Percentiles rank a stretch among this genome's conserved stretches.
Evolutionary conservation across 2,113 vertebrate genomes (phyloP).

Genomic region (Ammodytes marinus): DNA sequence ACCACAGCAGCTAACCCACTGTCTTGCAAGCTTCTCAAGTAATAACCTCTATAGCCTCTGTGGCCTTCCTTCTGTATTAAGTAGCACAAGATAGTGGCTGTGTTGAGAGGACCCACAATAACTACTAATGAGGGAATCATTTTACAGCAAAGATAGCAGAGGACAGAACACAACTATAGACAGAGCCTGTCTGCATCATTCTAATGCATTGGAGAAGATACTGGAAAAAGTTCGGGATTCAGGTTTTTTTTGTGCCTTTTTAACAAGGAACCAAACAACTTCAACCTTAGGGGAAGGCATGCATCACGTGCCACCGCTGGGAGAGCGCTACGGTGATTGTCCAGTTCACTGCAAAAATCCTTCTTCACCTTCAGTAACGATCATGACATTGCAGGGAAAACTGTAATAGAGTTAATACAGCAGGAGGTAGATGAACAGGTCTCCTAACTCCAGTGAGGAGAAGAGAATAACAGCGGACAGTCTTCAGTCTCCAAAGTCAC

Average conservation of each 20-base stretch:
- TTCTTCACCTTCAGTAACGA: slow-evolving; percentile 55
- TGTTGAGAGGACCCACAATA: background rate
- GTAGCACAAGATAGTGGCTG: background rate
- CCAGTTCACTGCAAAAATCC: slow-evolving; percentile 37
- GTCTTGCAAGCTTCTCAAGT: background rate
- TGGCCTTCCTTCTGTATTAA: background rate
- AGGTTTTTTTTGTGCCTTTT: background rate
- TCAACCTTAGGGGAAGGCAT: slow-evolving; percentile 34
- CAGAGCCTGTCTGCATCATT: background rate
- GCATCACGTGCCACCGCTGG: background rate
- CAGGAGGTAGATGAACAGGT: slow-evolving; percentile 63
- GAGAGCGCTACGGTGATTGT: slow-evolving; percentile 45
- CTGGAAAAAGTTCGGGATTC: background rate
- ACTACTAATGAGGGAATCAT: background rate
- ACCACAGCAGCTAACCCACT: background rate
- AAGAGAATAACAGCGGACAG: slow-evolving; percentile 30
- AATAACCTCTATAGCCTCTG: background rate
- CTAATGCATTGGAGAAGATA: background rate
- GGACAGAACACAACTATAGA: background rate
- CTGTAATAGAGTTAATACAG: slow-evolving; percentile 58
- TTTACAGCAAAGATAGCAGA: background rate
- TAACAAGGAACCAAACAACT: slow-evolving; percentile 14
- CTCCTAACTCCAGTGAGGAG: slow-evolving; percentile 33
- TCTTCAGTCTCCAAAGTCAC: slow-evolving; percentile 20
- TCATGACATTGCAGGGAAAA: slow-evolving; percentile 46